Evolutionary conservation across 2,888 invertebrate genomes (phyloP), one percentile per base, ranked within the genome.

Genomic region (Sinentomon sp.): DNA sequence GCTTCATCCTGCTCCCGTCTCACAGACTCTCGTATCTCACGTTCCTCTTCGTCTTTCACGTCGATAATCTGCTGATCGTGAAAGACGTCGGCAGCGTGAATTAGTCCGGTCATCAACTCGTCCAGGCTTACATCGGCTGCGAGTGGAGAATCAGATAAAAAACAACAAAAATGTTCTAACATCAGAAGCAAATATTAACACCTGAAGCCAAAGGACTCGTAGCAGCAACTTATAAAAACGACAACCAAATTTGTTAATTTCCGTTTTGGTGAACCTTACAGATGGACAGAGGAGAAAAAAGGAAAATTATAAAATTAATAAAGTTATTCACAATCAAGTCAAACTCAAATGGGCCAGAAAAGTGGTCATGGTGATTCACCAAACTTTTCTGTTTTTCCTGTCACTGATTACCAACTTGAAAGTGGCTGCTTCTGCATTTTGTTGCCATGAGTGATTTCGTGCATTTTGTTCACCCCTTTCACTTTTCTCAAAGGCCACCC

Each of bases 1-100:
- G 89, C 89, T 52, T 70, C 68, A 57, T 92, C 87, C 57, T 92
- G 89, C 53, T 89, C 87, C 45, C 68, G 63, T 55, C 85, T 83
- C 33, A 92, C 80, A 45, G 64, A 61, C 54, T 87, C 85, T 34
- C 89, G 58, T 7, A 76, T 82, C 41, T 77, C 75, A 35, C 89
- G 58, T 53, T 87, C 85, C 37, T 76, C 65, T 59, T 89, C 89
- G 46, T 80, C 68, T 24, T 64, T 61, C 35, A 74, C 68, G 54
- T 87, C 87, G 14, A 62, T 57, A 35, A 69, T 60, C 51, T 76
- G 74, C 43, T 71, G 67, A 44, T 74, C 71, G 44, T 63, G 59
- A 56, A 60, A 89, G 46, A 82, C 64, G 48, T 87, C 85, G 34
- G 76, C 66, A 24, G 78, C 73, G 49, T 83, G 78, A 46, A 87